Percentiles rank a stretch among this genome's conserved stretches.
Evolutionary conservation across 92 coral and sea anemone species (phyloP).

Genomic region (Desmophyllum pertusum): DNA sequence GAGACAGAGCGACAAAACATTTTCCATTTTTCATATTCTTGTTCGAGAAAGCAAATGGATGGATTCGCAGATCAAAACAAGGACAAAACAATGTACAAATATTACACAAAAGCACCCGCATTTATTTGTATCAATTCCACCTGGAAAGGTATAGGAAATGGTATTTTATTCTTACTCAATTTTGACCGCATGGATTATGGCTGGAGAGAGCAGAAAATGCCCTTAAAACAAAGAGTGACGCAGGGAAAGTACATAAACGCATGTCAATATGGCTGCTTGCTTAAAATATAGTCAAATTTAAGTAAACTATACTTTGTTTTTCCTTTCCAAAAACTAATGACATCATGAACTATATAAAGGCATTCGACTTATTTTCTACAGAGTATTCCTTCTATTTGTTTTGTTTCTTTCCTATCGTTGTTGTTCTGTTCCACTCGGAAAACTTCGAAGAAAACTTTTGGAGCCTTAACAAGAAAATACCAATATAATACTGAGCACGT

Average conservation of each 20-base stretch:
- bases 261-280: too few relatives aligned
- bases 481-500: too few relatives aligned
- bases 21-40: too few relatives aligned
- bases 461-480: too few relatives aligned
- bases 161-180: neutral
- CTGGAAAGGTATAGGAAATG: neutral
- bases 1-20: neutral
- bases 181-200: slow-evolving; percentile 6
- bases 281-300: neutral
- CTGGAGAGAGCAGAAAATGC: neutral
- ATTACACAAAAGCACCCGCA: slow-evolving; percentile 6
- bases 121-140: neutral
- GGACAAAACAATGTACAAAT: neutral
- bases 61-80: neutral
- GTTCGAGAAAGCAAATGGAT: neutral
- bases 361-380: neutral
- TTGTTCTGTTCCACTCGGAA: too few relatives aligned
- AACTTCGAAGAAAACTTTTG: too few relatives aligned
- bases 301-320: neutral
- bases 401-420: too few relatives aligned
- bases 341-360: neutral
- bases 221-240: neutral
- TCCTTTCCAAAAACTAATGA: neutral
- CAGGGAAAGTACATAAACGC: neutral
- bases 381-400: neutral